Conservation (phyloP, 35 echinoderm and acorn worm species). For the Anneissia japonica region DNA sequence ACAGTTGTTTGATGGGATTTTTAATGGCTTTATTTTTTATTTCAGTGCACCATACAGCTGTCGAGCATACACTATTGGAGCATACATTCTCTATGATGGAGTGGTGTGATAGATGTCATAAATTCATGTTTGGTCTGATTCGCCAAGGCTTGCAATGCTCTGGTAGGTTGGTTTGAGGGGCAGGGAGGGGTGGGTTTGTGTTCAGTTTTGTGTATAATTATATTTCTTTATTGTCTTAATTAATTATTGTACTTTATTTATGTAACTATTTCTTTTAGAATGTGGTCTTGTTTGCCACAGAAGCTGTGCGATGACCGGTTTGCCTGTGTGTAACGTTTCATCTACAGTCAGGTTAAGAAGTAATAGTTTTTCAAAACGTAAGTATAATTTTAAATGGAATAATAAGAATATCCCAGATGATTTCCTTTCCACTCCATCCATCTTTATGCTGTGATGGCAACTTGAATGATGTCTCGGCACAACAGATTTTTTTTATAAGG, state of each 20-base stretch:
- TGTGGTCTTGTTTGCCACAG: conserved; percentile 72
- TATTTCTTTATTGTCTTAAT: no score
- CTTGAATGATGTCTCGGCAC: no score
- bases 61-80: conserved; percentile 49
- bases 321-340: conserved; percentile 59
- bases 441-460: no score
- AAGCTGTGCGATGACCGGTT: conserved; percentile 76
- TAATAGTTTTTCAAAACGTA: conserved; percentile 39
- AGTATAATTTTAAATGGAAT: conserved; percentile 17
- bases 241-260: no score
- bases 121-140: conserved; percentile 94
- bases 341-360: not conserved
- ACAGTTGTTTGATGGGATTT: no score
- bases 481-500: no score
- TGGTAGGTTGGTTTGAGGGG: conserved; percentile 46
- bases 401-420: not conserved
- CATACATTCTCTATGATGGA: conserved; percentile 85
- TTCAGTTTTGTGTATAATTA: no score
- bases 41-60: conserved; percentile 28
- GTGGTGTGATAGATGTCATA: conserved; percentile 83
- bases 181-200: no score
- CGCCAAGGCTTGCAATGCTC: conserved; percentile 77
- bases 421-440: no score
- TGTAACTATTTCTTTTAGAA: conserved; percentile 42
- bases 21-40: not conserved